Evolutionary conservation across 2,888 invertebrate species (phyloP).

Genomic region (Hemistola chrysoprasaria): DNA sequence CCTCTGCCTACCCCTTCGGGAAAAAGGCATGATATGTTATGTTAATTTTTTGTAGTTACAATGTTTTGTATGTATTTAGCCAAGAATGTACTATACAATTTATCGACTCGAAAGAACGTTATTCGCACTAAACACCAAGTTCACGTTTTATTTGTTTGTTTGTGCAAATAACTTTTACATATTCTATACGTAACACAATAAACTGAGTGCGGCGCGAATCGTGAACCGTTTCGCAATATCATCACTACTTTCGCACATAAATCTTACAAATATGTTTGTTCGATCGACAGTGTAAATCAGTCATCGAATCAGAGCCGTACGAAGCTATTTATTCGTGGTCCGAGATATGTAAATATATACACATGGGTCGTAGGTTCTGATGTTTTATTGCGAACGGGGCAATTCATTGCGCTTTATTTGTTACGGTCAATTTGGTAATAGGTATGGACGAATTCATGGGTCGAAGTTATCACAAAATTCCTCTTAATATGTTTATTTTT

Average conservation of each 20-base stretch:
- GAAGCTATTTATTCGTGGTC: slow-evolving; percentile 4
- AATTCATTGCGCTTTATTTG: not conserved
- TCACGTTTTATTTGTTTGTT: slow-evolving; percentile 36
- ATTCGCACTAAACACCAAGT: slow-evolving; percentile 33
- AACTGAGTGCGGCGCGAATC: not conserved
- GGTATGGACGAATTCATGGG: no score
- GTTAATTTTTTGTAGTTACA: slow-evolving; percentile 42
- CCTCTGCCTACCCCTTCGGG: no score
- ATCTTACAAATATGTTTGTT: slow-evolving; percentile 24
- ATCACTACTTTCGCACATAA: slow-evolving; percentile 7
- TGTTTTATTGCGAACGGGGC: not conserved
- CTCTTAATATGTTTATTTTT: no score
- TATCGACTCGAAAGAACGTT: slow-evolving; percentile 61
- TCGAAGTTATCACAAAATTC: slow-evolving; percentile 1
- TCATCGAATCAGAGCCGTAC: slow-evolving; percentile 17
- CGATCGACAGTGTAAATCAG: slow-evolving; percentile 33
- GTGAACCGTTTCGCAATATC: slow-evolving; percentile 2
- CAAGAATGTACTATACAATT: slow-evolving; percentile 69
- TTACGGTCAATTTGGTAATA: not conserved
- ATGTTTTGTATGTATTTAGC: slow-evolving; percentile 55
- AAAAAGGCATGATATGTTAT: no score
- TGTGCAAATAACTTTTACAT: slow-evolving; percentile 28
- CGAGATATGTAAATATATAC: slow-evolving; percentile 3
- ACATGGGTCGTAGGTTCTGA: slow-evolving; percentile 1
- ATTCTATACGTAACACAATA: slow-evolving; percentile 11